A percentile compares a stretch with the other conserved stretches of the same genome.
Evolutionary conservation across 2,888 invertebrate species (phyloP).

Genomic region (Orchesellides sinensis): DNA sequence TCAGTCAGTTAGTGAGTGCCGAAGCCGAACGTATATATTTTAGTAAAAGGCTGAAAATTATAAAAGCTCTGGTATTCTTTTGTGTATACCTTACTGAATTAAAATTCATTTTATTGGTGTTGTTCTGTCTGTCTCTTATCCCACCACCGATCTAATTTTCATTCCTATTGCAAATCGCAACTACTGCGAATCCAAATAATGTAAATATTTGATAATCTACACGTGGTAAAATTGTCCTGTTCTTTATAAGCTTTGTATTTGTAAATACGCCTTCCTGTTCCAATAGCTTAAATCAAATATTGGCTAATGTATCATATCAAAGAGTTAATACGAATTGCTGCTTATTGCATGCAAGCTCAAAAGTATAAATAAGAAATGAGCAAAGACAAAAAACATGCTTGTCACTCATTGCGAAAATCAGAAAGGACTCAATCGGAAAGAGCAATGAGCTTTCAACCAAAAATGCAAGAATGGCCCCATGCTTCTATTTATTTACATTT

Average conservation of each 20-base stretch:
- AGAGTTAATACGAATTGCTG: too few relatives aligned
- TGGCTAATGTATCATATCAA: too few relatives aligned
- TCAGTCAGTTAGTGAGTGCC: slow-evolving; percentile 3
- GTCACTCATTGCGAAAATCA: neutral
- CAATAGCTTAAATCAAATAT: too few relatives aligned
- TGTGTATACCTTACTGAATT: neutral
- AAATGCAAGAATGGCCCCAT: too few relatives aligned
- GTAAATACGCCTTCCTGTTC: too few relatives aligned
- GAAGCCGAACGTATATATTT: neutral
- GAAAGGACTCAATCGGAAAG: too few relatives aligned
- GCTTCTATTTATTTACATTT: too few relatives aligned
- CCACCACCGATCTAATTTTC: neutral
- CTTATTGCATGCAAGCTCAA: neutral
- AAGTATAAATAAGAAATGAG: neutral
- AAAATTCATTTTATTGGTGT: neutral
- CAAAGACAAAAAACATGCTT: neutral
- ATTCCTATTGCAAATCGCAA: neutral
- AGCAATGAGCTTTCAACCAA: too few relatives aligned
- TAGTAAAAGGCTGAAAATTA: neutral
- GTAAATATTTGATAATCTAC: too few relatives aligned
- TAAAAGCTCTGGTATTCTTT: neutral
- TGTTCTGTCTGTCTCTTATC: neutral
- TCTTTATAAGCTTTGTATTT: too few relatives aligned
- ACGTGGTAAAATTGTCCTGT: too few relatives aligned
- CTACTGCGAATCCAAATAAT: too few relatives aligned